Base-by-base conservation (phyloP, 2,888 invertebrate species). In the Sarcophaga subvicina region DNA sequence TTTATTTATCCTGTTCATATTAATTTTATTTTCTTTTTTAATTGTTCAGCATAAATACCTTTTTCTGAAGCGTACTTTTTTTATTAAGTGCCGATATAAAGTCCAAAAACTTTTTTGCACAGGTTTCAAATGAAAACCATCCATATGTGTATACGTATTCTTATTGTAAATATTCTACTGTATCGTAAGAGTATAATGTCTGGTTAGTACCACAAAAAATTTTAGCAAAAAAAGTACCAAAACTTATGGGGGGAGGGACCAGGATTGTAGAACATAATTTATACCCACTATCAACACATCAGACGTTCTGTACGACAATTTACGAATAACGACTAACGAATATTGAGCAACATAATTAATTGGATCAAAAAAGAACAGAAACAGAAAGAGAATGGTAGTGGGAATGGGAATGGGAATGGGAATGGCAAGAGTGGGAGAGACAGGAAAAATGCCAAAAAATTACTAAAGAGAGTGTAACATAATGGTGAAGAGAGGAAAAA, bases 331-430 rank as follows among this genome's bases (percentile, higher is more conserved):
- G 54, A 4, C 62, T 27, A 73, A 73, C 22, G 59, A 59, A 64
- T 79, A 70, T 71, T 80, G 66, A 80, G 76, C 64, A 84, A 67
- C 62, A 80, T 80, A 85, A 85, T 80, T 85, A 85, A 85, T 85
- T 85, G 84, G 84, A 85, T 85, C n/a, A 71, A 11, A 47, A 81
- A 69, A 69, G 45, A 37, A 22, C 22, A 22, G 22, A 60, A 22
- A 11, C 4, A 59, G 67, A 59, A 25, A 3, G 45, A 59, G 59
- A 37, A 37, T 37, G 37, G 37, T 0, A 37, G 2, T 37, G 37
- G 37, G 37, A 54, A 17, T 1, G 49, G 14, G 59, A 37, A 10
- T 8, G 37, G 37, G 10, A 37, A 0, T 37, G 37, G 37, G 8
- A 54, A 10, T 14, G 17, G 22, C 22, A 22, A 22, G 22, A 22